These are phyloP conservation scores for Anas platyrhynchos DNA, from an alignment of 2,113 vertebrate genomes.

Conservation along the genomic window DNA sequence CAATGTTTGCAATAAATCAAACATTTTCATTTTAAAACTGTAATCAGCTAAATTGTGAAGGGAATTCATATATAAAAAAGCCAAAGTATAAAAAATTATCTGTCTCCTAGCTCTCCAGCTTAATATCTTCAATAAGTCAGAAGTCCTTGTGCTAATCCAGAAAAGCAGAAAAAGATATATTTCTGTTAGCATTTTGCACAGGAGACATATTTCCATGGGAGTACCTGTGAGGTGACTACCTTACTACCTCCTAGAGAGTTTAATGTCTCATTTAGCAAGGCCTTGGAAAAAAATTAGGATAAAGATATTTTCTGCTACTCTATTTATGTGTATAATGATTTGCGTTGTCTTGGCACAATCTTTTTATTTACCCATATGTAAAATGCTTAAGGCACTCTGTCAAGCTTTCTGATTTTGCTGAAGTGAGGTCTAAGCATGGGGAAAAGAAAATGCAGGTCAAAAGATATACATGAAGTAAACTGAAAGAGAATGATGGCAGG, in stretches of 20 bases:
- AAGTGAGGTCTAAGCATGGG: background rate
- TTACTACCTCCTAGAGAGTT: background rate
- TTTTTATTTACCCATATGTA: background rate
- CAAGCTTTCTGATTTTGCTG: background rate
- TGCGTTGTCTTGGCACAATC: background rate
- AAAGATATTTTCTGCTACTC: background rate
- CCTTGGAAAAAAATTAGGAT: conserved; percentile 6
- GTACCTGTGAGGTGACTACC: background rate
- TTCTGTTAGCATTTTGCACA: conserved; percentile 1
- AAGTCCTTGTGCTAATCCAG: conserved; percentile 27
- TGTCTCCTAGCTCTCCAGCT: background rate
- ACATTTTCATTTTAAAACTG: conserved; percentile 26
- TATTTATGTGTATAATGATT: background rate
- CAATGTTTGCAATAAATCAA: conserved; percentile 38
- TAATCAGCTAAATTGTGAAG: background rate
- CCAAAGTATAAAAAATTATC: background rate
- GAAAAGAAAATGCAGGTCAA: background rate
- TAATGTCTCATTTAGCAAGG: conserved; percentile 21
- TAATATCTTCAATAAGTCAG: conserved; percentile 40
- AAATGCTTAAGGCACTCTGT: background rate
- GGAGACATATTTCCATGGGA: conserved; percentile 1
- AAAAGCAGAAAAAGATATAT: background rate
- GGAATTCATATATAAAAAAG: background rate
- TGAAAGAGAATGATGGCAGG: background rate
- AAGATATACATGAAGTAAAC: background rate